phyloP scores from a whole-genome alignment of 2,113 vertebrate species.

The Sorex araneus region DNA sequence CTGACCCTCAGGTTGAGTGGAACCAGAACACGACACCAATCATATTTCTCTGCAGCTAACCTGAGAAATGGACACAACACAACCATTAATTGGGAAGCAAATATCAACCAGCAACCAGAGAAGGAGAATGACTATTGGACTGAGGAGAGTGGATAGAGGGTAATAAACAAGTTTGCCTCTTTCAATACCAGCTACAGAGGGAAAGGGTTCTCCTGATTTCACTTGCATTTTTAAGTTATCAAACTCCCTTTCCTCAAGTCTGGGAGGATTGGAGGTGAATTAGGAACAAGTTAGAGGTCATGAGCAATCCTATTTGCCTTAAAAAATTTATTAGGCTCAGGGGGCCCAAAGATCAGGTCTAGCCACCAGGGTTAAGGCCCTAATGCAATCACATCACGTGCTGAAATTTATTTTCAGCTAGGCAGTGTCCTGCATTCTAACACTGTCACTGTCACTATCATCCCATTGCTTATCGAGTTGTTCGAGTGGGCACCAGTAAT shows the following conservation, averaged over 20 bases:
- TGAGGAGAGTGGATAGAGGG: neutral
- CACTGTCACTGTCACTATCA: too few relatives aligned
- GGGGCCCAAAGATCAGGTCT: neutral
- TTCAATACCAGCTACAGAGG: neutral
- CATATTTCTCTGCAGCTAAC: neutral
- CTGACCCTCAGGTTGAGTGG: neutral
- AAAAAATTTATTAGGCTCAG: constrained; percentile 3
- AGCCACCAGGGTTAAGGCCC: constrained; percentile 24
- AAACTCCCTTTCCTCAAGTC: constrained; percentile 5
- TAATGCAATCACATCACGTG: neutral
- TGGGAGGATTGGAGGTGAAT: neutral
- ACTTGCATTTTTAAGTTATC: neutral
- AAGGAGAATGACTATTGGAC: neutral
- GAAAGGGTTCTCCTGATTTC: neutral
- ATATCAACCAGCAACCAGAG: neutral
- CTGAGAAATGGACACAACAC: neutral
- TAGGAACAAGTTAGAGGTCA: neutral
- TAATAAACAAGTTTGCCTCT: neutral
- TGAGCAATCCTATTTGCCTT: neutral
- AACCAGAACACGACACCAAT: neutral
- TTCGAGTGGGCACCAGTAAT: too few relatives aligned
- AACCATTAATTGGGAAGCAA: neutral
- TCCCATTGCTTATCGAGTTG: too few relatives aligned
- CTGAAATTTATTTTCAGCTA: constrained; percentile 27
- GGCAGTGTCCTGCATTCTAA: constrained; percentile 24